Percentiles rank a stretch among this genome's conserved stretches.
Evolutionary conservation across 1,140 invertebrate genomes (phyloP).

Genomic region (Trichogramma pretiosum): DNA sequence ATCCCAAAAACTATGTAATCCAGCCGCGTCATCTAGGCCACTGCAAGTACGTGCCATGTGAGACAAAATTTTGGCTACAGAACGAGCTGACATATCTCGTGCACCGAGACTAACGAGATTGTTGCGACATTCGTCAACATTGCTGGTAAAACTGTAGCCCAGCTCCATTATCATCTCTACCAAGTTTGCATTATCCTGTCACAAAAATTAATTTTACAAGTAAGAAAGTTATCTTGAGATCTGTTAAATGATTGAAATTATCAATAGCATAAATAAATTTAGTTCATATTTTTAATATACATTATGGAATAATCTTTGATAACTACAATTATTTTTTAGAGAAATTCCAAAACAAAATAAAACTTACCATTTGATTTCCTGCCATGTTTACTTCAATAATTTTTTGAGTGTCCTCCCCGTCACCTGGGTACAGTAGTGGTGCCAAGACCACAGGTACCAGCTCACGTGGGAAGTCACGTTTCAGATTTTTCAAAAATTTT

Average conservation of each 20-base stretch:
- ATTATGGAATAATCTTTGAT: background rate
- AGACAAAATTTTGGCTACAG: conserved; percentile 73
- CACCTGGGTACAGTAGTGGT: conserved; percentile 74
- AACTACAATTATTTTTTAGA: no score
- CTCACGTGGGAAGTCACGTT: conserved; percentile 78
- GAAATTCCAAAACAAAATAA: conserved; percentile 12
- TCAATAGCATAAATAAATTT: conserved; percentile 14
- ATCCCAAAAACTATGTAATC: conserved; percentile 52
- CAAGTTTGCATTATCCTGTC: conserved; percentile 59
- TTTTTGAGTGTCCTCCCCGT: conserved; percentile 60
- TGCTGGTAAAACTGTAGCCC: conserved; percentile 78
- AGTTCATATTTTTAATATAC: background rate
- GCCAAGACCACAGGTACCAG: conserved; percentile 79
- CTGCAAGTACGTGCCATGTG: conserved; percentile 79
- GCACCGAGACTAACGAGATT: conserved; percentile 67
- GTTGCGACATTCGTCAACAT: conserved; percentile 80
- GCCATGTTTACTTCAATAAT: conserved; percentile 42
- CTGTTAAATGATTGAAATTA: conserved; percentile 3
- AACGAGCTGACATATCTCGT: conserved; percentile 66
- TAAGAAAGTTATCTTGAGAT: conserved; percentile 1
- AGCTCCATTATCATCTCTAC: conserved; percentile 82
- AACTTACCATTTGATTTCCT: conserved; percentile 53
- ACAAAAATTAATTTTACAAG: conserved; percentile 12
- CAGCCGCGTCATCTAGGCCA: conserved; percentile 60
- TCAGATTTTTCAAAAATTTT: conserved; percentile 69